These are phyloP conservation scores for Geotrupes spiniger DNA, from an alignment of 2,888 invertebrate species.

Conservation along the genomic window DNA sequence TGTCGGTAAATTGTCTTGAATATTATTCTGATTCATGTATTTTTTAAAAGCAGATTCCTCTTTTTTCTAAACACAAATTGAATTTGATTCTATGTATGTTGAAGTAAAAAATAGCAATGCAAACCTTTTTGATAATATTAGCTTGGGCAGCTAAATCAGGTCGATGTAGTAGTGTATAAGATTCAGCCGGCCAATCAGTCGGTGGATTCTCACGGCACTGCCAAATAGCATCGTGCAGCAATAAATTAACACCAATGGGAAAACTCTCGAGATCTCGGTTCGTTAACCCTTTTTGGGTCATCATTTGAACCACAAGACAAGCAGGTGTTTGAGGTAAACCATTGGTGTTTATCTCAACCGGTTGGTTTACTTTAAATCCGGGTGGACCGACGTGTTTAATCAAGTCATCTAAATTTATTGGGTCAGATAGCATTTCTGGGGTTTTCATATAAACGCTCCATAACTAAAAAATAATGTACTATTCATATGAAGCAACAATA, in stretches of 20 bases:
- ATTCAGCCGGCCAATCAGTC: slow-evolving; percentile 67
- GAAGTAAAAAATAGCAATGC: slow-evolving; percentile 3
- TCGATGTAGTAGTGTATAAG: slow-evolving; percentile 69
- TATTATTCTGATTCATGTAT: slow-evolving; percentile 16
- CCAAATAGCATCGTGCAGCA: slow-evolving; percentile 67
- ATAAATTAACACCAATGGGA: slow-evolving; percentile 68
- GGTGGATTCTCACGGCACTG: slow-evolving; percentile 70
- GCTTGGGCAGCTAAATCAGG: slow-evolving; percentile 67
- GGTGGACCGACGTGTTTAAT: slow-evolving; percentile 26
- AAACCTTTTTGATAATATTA: slow-evolving; percentile 40
- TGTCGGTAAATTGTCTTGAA: slow-evolving; percentile 37
- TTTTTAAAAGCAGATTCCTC: slow-evolving; percentile 15
- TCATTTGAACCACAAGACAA: slow-evolving; percentile 52
- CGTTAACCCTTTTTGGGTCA: slow-evolving; percentile 58
- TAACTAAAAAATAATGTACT: slow-evolving; percentile 34
- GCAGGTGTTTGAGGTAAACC: not conserved
- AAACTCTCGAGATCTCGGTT: slow-evolving; percentile 68
- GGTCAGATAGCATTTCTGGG: slow-evolving; percentile 12
- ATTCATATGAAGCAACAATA: too few species aligned
- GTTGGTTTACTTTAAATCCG: not conserved
- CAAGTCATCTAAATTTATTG: slow-evolving; percentile 33
- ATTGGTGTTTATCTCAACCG: too few species aligned
- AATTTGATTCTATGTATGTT: not conserved
- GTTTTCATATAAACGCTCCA: slow-evolving; percentile 34
- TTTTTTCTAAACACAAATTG: slow-evolving; percentile 7